Evolutionary conservation across 2,797 vertebrate species (phyloP).

Genomic region (Petrocephalus sullivani): DNA sequence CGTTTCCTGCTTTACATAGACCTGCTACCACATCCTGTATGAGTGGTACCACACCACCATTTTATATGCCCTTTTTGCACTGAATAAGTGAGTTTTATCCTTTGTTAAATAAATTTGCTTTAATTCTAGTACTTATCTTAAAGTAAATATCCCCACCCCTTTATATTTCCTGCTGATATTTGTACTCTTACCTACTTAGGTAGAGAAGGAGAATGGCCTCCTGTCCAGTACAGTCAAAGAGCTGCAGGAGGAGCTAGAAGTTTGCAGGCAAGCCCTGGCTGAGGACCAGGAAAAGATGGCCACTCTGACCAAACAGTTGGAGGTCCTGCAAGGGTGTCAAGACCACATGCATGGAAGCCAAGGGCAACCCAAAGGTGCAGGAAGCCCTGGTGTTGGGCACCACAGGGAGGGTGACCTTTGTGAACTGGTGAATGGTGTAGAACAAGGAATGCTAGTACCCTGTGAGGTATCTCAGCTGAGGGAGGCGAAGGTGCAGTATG

Average conservation of each 20-base stretch:
- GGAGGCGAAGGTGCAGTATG: constrained; percentile 58
- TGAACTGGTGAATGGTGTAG: constrained; percentile 63
- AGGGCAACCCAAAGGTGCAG: neutral
- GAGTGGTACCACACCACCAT: neutral
- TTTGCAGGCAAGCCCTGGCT: constrained; percentile 61
- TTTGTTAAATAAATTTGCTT: neutral
- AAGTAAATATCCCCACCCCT: neutral
- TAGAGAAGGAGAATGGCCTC: constrained; percentile 66
- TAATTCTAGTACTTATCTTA: neutral
- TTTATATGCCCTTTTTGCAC: neutral
- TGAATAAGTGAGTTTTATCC: neutral
- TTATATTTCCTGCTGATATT: neutral
- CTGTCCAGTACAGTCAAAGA: constrained; percentile 65
- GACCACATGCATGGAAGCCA: constrained; percentile 14
- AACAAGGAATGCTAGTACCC: constrained; percentile 58
- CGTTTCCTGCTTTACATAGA: neutral
- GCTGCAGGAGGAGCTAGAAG: constrained; percentile 66
- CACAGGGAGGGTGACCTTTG: constrained; percentile 51
- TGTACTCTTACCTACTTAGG: constrained; percentile 44
- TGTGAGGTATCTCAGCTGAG: constrained; percentile 65
- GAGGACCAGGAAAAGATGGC: constrained; percentile 67
- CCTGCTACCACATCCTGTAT: constrained; percentile 18
- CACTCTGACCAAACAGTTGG: constrained; percentile 61
- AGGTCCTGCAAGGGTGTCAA: constrained; percentile 47
- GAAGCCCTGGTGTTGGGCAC: constrained; percentile 1